A percentile compares a stretch with the other conserved stretches of the same genome.
Evolutionary conservation across 2,888 invertebrate genomes (phyloP).

Genomic region (Meganola albula): DNA sequence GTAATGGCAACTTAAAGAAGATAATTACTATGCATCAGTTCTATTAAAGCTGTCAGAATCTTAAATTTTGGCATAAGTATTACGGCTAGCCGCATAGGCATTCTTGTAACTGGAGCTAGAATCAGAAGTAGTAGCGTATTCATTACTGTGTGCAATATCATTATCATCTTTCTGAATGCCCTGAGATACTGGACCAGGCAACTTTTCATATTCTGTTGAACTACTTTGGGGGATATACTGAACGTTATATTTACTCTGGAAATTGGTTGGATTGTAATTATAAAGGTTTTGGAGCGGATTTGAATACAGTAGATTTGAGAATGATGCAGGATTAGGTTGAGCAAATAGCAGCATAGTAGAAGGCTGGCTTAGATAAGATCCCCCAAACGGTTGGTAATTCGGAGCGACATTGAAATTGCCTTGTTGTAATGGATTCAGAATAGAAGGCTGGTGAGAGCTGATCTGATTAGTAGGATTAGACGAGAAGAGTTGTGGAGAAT

Average conservation of each 20-base stretch:
- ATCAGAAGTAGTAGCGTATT: constrained; percentile 52
- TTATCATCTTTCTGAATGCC: constrained; percentile 57
- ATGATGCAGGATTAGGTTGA: constrained; percentile 53
- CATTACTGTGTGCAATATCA: constrained; percentile 47
- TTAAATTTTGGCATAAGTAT: constrained; percentile 46
- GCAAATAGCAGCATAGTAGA: constrained; percentile 57
- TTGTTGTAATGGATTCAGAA: constrained; percentile 34
- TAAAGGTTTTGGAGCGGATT: constrained; percentile 56
- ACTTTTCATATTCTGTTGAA: constrained; percentile 53
- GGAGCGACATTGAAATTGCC: constrained; percentile 46
- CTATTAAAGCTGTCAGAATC: constrained; percentile 10
- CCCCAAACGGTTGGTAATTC: constrained; percentile 45
- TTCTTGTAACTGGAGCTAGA: constrained; percentile 51
- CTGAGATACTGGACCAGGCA: constrained; percentile 42
- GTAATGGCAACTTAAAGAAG: constrained; percentile 34
- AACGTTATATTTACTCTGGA: constrained; percentile 54
- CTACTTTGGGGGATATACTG: constrained; percentile 40
- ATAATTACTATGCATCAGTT: constrained; percentile 17
- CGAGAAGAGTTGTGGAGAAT: constrained; percentile 47
- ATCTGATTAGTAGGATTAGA: constrained; percentile 36
- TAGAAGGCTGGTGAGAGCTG: constrained; percentile 36
- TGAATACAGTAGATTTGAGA: constrained; percentile 51
- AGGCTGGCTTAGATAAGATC: constrained; percentile 52
- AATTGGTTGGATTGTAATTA: constrained; percentile 56
- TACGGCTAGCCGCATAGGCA: constrained; percentile 45